Evolutionary conservation across 2,888 invertebrate species (phyloP).

Genomic region (Anoplius nigerrimus): DNA sequence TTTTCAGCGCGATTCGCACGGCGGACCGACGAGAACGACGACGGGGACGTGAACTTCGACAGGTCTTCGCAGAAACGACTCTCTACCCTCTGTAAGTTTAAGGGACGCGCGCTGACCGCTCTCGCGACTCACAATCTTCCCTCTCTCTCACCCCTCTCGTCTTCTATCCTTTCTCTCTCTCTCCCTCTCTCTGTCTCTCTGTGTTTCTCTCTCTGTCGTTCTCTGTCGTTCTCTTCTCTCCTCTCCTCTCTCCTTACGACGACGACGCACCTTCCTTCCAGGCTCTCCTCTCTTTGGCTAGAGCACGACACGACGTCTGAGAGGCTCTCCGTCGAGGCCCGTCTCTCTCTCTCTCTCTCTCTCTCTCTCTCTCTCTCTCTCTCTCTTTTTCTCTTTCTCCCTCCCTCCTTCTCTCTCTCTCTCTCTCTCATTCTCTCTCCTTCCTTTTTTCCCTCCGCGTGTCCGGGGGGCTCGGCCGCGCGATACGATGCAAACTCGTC

Average conservation of each 20-base stretch:
- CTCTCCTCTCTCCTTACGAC: conserved; percentile 32
- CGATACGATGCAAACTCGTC: conserved; percentile 72
- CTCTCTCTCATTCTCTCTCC: conserved; percentile 30
- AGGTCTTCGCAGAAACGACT: conserved; percentile 57
- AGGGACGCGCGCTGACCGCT: conserved; percentile 54
- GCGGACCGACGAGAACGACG: conserved; percentile 30
- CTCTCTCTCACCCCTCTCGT: conserved; percentile 28
- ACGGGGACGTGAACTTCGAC: conserved; percentile 33
- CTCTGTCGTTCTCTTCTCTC: conserved; percentile 28
- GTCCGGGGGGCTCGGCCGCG: conserved; percentile 34
- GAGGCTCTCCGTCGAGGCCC: conserved; percentile 46
- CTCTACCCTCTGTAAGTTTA: conserved; percentile 52
- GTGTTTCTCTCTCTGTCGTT: conserved; percentile 31
- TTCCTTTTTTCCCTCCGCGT: conserved; percentile 23
- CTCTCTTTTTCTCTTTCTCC: conserved; percentile 26
- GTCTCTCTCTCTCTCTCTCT: conserved; percentile 33
- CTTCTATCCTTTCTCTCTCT: conserved; percentile 21
- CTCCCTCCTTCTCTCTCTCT: conserved; percentile 31
- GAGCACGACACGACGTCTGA: conserved; percentile 52
- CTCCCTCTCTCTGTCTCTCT: conserved; percentile 30
- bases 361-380: conserved; percentile 46
- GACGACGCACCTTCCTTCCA: conserved; percentile 56
- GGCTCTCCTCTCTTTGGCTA: conserved; percentile 57
- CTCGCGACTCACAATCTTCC: conserved; percentile 45
- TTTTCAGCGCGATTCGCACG: conserved; percentile 38